Base-by-base conservation (phyloP, 2,888 invertebrate species). In the Hipparchia sbordonii region DNA sequence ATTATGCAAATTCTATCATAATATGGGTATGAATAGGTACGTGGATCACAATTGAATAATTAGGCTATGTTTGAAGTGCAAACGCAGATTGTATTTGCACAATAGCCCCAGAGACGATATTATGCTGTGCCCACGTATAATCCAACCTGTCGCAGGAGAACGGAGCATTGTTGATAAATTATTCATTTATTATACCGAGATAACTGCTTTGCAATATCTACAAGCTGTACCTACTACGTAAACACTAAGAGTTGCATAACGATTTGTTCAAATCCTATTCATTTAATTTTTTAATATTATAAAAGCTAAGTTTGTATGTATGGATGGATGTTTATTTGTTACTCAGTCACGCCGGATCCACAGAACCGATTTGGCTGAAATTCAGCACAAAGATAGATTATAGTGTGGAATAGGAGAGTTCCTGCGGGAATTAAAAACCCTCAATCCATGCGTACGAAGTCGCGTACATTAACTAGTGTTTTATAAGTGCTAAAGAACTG, bases 41-140 rank as follows among this genome's bases (percentile, higher is more conserved):
- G 67, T 74, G 79, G 81, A 76, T 76, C 81, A 82, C 85, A 87
- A 84, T 86, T 85, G 87, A 88, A 90, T 89, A 87, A 89, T 89
- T 87, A 86, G 82, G 81, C 79, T 76, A 78, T 89, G 86, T 89
- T 89, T 88, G 87, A 83, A 82, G 83, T 83, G 84, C 81, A 86
- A 86, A 87, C 87, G 77, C 78, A 78, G 82, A 83, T 84, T 81
- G 84, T 89, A 85, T 89, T 88, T 87, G 83, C 84, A 79, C 79
- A 81, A 76, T 75, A 75, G 77, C 74, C 74, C 74, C 33, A 65
- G 73, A 77, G 77, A 77, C 75, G 60, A 45, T 45, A 61, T 69
- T 71, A 72, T 69, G 65, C 23, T 72, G 48, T 74, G 67, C 12
- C 13, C 12, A 52, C 60, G 70, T 74, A 70, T 68, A 54, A 69